Conservation (phyloP, 2,797 vertebrate genomes). For the Falco novaeseelandiae region DNA sequence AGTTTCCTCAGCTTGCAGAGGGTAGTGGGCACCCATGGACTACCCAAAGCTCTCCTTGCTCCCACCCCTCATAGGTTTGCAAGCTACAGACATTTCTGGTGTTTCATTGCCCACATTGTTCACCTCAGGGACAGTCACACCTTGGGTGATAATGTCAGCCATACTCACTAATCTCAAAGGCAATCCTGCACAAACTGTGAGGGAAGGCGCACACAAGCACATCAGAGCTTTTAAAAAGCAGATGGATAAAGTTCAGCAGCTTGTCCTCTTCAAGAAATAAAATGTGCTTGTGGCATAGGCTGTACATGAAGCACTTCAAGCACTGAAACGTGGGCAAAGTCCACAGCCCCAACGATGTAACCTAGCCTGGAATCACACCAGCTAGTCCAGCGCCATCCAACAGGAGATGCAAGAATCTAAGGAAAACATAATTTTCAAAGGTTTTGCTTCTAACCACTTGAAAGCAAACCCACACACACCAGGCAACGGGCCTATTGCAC, state of each 20-base stretch:
- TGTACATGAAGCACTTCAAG: not conserved
- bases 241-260: not conserved
- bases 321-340: not conserved
- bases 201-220: not conserved
- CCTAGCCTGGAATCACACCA: not conserved
- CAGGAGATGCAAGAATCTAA: not conserved
- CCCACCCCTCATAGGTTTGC: not conserved
- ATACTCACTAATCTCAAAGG: not conserved
- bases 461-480: not conserved
- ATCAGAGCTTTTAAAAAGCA: not conserved
- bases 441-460: not conserved
- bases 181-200: not conserved
- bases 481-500: not conserved
- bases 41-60: not conserved
- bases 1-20: not conserved
- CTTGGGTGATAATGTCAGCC: not conserved
- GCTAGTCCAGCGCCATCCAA: not conserved
- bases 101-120: not conserved
- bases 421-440: not conserved
- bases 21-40: not conserved
- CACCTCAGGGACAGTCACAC: not conserved
- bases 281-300: not conserved
- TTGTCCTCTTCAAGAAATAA: not conserved
- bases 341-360: accelerated
- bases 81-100: not conserved